Evolutionary conservation across 2,797 vertebrate species (phyloP).

Genomic region (Sebastes ruberrimus): DNA sequence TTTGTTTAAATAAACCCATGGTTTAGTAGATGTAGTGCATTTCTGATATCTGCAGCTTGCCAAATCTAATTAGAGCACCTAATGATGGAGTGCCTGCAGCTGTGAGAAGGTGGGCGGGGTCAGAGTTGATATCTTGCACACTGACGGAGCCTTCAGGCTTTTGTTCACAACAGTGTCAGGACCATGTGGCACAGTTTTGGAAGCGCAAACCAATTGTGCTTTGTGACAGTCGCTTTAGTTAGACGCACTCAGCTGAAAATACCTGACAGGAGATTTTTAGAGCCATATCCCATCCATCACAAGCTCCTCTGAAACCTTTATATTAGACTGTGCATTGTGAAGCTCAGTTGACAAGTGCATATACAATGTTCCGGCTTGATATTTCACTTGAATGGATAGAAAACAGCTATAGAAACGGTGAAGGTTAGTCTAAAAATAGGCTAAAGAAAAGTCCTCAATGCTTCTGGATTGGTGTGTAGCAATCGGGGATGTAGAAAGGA

Average conservation of each 20-base stretch:
- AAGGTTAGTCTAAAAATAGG: slow-evolving; percentile 74
- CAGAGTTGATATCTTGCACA: slow-evolving; percentile 7
- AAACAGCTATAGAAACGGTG: slow-evolving; percentile 58
- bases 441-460: slow-evolving; percentile 11
- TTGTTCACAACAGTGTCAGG: not conserved
- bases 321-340: not conserved
- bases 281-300: not conserved
- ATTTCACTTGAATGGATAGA: slow-evolving; percentile 70
- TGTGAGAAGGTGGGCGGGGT: slow-evolving; percentile 14
- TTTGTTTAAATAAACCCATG: not conserved
- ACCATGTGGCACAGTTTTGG: not conserved
- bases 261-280: not conserved
- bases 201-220: not conserved
- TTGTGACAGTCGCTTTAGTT: not conserved
- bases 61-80: slow-evolving; percentile 15
- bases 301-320: not conserved
- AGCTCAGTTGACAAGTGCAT: not conserved
- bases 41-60: not conserved
- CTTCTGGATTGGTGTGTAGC: not conserved
- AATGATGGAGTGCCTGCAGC: slow-evolving; percentile 31
- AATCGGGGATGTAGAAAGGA: not conserved
- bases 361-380: slow-evolving; percentile 51
- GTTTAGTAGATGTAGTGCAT: not conserved
- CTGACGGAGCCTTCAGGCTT: not conserved
- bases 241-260: not conserved